Percentiles rank a stretch among this genome's conserved stretches.
phyloP scores from a whole-genome alignment of 2,113 vertebrate genomes.

The Opisthocomus hoazin region DNA sequence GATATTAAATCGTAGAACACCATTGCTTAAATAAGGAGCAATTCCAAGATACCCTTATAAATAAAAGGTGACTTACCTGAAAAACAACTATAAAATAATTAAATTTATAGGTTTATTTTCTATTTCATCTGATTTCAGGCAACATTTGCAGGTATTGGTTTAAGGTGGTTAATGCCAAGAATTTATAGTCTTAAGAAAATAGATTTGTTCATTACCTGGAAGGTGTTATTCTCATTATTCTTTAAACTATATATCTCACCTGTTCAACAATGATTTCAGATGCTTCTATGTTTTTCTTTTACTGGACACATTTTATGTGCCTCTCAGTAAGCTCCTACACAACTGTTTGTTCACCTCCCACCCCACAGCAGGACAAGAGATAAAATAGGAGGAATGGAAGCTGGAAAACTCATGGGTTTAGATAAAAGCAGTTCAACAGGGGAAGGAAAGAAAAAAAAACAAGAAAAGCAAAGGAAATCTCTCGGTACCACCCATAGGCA shows the following conservation, averaged over 20 bases:
- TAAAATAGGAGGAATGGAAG: not conserved
- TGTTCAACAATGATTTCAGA: not conserved
- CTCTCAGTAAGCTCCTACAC: not conserved
- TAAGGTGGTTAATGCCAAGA: not conserved
- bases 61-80: not conserved
- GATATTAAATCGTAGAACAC: not conserved
- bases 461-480: not conserved
- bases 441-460: not conserved
- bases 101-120: not conserved
- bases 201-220: not conserved
- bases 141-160: not conserved
- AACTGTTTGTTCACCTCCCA: not conserved
- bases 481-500: not conserved
- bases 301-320: not conserved
- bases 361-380: fast-evolving
- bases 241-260: not conserved
- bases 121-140: not conserved
- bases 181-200: not conserved
- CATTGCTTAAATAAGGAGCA: not conserved
- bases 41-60: not conserved
- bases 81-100: not conserved
- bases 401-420: not conserved
- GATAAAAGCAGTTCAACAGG: not conserved
- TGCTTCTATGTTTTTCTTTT: not conserved
- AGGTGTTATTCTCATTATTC: not conserved